These are phyloP conservation scores for Dugesia japonica DNA, from an alignment of 2,888 invertebrate species.

Conservation along the genomic window DNA sequence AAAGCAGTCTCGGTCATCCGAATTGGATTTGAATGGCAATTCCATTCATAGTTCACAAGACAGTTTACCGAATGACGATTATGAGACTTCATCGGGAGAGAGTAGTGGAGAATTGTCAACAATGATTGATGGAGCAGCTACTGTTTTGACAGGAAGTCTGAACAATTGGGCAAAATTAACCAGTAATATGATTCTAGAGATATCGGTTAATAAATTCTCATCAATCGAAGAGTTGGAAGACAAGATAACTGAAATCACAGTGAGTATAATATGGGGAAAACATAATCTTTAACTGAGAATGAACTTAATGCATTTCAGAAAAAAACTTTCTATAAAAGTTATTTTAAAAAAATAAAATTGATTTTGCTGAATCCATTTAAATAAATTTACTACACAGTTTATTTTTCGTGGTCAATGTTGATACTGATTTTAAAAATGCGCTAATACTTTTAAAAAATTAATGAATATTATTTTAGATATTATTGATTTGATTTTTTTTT, in stretches of 20 bases:
- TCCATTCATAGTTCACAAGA: not conserved
- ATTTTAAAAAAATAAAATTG: no score
- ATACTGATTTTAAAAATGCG: no score
- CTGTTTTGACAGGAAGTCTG: not conserved
- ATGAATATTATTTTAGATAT: no score
- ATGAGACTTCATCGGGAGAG: not conserved
- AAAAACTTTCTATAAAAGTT: no score
- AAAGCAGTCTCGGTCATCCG: not conserved
- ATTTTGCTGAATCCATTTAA: no score
- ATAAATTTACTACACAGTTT: no score
- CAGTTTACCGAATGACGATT: slow-evolving; percentile 4
- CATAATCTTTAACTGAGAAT: no score
- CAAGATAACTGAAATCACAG: slow-evolving; percentile 9
- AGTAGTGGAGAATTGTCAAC: not conserved
- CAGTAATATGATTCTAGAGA: not conserved
- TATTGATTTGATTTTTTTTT: no score
- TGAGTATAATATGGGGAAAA: not conserved
- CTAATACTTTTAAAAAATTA: no score
- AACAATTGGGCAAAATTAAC: not conserved
- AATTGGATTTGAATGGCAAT: not conserved
- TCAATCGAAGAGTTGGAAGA: not conserved
- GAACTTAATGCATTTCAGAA: no score
- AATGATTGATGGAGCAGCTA: slow-evolving; percentile 12
- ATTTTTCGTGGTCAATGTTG: no score
- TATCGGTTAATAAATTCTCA: not conserved